Conservation (phyloP, 2,113 vertebrate genomes). For the Crotalus viridis region DNA sequence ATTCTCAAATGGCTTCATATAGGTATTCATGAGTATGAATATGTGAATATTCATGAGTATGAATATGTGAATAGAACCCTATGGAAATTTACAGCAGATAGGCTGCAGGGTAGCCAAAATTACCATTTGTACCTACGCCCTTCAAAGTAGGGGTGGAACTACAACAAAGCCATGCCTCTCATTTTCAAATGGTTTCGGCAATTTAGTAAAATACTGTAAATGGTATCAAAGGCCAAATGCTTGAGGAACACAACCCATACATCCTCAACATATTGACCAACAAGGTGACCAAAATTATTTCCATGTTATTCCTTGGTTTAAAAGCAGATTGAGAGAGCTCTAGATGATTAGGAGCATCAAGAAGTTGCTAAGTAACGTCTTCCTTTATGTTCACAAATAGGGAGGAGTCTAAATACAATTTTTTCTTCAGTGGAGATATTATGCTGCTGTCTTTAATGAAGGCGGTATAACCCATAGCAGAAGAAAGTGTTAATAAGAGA, state of each 20-base stretch:
- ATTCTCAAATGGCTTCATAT: not conserved
- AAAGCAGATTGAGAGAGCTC: not conserved
- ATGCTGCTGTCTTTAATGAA: not conserved
- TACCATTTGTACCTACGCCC: not conserved
- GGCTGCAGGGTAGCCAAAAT: not conserved
- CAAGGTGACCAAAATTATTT: not conserved
- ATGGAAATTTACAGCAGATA: not conserved
- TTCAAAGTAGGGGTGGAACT: not conserved
- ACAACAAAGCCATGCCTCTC: not conserved
- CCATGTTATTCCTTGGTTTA: not conserved
- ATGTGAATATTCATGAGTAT: not conserved
- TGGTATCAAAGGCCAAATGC: not conserved
- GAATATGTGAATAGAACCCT: not conserved
- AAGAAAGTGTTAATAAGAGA: not conserved
- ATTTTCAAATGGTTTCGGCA: not conserved
- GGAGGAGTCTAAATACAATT: not conserved
- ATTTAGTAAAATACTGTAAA: not conserved
- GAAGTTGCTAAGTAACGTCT: not conserved
- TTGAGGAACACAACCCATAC: not conserved
- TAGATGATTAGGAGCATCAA: not conserved
- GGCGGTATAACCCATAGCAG: not conserved
- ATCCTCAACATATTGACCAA: not conserved
- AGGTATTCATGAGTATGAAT: not conserved
- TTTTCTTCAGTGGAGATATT: not conserved
- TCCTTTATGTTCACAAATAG: not conserved